Percentiles rank a stretch among this genome's conserved stretches.
Evolutionary conservation across 2,888 invertebrate genomes (phyloP).

Genomic region (Dasypogon diadema): DNA sequence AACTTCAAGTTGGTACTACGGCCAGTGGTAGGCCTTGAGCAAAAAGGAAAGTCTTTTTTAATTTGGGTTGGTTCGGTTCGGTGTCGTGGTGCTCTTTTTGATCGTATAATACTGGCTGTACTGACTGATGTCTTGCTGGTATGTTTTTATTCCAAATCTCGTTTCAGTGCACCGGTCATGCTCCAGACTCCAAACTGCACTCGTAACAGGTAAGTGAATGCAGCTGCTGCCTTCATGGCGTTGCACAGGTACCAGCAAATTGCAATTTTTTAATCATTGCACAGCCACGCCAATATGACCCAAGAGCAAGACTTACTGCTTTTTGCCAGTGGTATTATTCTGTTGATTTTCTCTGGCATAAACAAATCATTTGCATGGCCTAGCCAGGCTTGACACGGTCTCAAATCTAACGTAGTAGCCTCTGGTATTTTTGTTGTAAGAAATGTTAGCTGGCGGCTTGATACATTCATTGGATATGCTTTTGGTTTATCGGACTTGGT

Average conservation of each 20-base stretch:
- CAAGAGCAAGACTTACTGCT: neutral
- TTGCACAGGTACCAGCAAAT: too few relatives aligned
- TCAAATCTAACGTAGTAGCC: conserved; percentile 3
- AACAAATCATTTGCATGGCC: neutral
- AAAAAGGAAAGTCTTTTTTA: conserved; percentile 15
- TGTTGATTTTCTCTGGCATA: neutral
- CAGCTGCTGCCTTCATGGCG: neutral
- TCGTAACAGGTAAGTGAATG: neutral
- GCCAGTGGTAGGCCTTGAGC: conserved; percentile 9
- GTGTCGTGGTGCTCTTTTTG: neutral
- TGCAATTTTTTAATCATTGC: neutral
- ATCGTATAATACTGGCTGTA: neutral
- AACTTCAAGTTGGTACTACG: conserved; percentile 3
- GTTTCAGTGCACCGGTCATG: neutral
- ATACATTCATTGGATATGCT: neutral
- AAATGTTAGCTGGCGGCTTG: conserved; percentile 14
- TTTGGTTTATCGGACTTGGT: neutral
- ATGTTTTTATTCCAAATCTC: neutral
- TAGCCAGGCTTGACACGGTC: neutral
- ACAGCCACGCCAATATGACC: neutral
- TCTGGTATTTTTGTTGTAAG: neutral
- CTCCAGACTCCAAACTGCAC: neutral
- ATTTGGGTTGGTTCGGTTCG: neutral
- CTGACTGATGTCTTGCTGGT: neutral
- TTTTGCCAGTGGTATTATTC: conserved; percentile 3